Conservation (phyloP, 2,113 vertebrate genomes). For the Malaclemys terrapin region DNA sequence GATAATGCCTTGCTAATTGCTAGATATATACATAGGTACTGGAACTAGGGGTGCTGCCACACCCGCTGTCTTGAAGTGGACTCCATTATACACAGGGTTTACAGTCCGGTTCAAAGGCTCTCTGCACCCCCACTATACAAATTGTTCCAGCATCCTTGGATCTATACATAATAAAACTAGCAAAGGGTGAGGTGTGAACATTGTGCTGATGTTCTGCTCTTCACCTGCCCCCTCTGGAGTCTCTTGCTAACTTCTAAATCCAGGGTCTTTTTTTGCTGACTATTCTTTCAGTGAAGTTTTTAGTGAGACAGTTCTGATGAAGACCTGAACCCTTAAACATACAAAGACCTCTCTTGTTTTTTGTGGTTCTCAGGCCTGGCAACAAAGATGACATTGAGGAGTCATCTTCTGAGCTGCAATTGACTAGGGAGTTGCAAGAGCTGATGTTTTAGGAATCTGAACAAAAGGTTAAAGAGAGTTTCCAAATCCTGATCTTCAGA, state of each 20-base stretch:
- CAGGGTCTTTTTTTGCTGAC: not conserved
- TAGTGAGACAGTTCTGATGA: not conserved
- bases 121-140: too few species aligned
- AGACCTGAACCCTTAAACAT: not conserved
- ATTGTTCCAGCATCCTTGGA: too few species aligned
- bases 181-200: not conserved
- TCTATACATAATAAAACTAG: not conserved
- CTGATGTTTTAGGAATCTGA: not conserved
- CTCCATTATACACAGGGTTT: too few species aligned
- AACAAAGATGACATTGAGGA: not conserved
- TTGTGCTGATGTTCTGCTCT: not conserved
- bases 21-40: too few species aligned
- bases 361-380: not conserved
- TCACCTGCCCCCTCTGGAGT: not conserved
- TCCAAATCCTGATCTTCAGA: conserved; percentile 13
- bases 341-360: not conserved
- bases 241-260: not conserved
- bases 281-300: not conserved
- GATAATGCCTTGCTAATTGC: not conserved
- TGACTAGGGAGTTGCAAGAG: not conserved
- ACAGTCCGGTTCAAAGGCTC: too few species aligned
- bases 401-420: not conserved
- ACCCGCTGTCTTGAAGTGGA: too few species aligned
- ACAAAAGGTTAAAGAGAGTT: not conserved
- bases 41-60: too few species aligned